Conservation (phyloP, 2,888 invertebrate genomes). For the Copidosoma aretas region DNA sequence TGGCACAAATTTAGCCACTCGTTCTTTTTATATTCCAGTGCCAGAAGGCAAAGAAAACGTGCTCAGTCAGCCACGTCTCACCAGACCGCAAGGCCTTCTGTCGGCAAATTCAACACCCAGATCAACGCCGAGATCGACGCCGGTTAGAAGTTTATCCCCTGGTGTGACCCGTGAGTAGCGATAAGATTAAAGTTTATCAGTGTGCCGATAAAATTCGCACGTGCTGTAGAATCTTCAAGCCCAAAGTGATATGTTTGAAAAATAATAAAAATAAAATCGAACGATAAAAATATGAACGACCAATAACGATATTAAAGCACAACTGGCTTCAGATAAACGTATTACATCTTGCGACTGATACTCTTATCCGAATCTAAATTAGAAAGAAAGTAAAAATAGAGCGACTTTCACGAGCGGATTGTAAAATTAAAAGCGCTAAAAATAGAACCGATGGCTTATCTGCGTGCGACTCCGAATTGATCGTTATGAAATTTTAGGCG, state of each 20-base stretch:
- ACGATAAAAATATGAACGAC: too few relatives aligned
- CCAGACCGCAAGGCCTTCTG: slow-evolving; percentile 71
- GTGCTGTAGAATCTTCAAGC: neutral
- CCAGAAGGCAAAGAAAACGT: slow-evolving; percentile 84
- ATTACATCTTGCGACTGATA: neutral
- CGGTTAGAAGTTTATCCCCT: slow-evolving; percentile 74
- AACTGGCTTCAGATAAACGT: too few relatives aligned
- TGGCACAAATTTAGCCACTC: too few relatives aligned
- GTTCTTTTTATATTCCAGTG: slow-evolving; percentile 64
- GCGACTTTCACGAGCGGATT: too few relatives aligned
- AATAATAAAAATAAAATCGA: too few relatives aligned
- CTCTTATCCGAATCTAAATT: too few relatives aligned
- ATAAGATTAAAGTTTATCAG: neutral
- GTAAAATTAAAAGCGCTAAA: too few relatives aligned
- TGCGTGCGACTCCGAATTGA: too few relatives aligned
- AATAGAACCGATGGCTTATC: too few relatives aligned
- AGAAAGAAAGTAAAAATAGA: too few relatives aligned
- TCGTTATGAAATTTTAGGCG: slow-evolving; percentile 44
- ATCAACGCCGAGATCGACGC: slow-evolving; percentile 76
- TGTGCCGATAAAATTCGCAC: neutral
- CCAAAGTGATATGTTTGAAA: too few relatives aligned
- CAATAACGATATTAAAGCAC: too few relatives aligned
- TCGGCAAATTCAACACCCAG: slow-evolving; percentile 72
- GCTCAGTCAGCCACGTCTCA: slow-evolving; percentile 71
- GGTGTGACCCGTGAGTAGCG: slow-evolving; percentile 55